Percentiles rank a stretch among this genome's conserved stretches.
phyloP scores from a whole-genome alignment of 2,888 invertebrate species.

The Gibbula magus region DNA sequence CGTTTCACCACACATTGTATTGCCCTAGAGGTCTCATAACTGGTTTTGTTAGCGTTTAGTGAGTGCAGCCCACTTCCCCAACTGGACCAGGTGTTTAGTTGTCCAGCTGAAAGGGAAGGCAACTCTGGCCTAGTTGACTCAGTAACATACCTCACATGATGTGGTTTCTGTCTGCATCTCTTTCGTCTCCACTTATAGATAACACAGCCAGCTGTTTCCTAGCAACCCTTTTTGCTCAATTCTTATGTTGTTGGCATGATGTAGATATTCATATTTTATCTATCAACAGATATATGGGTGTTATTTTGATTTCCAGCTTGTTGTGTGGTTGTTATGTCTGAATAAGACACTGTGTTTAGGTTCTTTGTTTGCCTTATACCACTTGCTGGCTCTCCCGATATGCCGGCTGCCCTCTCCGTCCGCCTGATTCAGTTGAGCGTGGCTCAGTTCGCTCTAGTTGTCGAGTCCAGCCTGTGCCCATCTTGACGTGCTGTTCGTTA shows the following conservation, averaged over 20 bases:
- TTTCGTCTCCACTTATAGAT: too few species aligned
- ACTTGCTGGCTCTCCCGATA: too few species aligned
- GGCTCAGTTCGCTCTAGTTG: too few species aligned
- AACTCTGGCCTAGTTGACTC: neutral
- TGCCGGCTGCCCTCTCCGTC: too few species aligned
- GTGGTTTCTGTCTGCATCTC: neutral
- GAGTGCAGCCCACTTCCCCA: neutral
- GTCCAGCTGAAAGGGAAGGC: neutral
- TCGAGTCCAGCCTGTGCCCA: too few species aligned
- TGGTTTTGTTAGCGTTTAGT: neutral
- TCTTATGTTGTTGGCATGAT: neutral
- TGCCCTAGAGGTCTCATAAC: slow-evolving; percentile 15
- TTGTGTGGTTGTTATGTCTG: too few species aligned
- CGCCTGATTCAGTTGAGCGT: too few species aligned
- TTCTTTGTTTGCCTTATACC: neutral
- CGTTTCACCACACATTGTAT: neutral
- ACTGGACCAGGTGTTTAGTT: neutral
- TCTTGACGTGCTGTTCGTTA: too few species aligned
- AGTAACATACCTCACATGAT: slow-evolving; percentile 20
- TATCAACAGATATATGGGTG: neutral
- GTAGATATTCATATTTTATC: neutral
- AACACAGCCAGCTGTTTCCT: neutral
- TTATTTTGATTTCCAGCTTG: neutral
- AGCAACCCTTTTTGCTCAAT: neutral
- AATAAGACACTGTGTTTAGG: neutral